These are phyloP conservation scores for Hypocryptadius cinnamomeus DNA, from an alignment of 2,113 vertebrate species.

Conservation along the genomic window DNA sequence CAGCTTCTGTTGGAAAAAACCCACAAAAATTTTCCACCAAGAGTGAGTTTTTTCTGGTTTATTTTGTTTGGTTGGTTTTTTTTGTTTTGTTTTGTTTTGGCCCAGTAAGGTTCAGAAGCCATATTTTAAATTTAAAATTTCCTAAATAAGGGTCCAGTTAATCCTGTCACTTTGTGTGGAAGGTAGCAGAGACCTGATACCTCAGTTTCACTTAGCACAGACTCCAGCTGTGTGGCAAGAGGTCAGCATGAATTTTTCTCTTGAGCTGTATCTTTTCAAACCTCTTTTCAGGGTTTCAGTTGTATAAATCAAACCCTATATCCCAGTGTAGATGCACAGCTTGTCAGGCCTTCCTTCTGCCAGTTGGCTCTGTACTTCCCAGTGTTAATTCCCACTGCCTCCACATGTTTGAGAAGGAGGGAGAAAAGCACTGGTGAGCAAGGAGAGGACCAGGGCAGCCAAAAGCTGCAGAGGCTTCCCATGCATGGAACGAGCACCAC, in stretches of 20 bases:
- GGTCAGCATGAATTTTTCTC: not conserved
- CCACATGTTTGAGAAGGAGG: not conserved
- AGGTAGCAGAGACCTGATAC: not conserved
- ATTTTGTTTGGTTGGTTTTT: not conserved
- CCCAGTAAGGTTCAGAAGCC: not conserved
- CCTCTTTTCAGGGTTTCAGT: not conserved
- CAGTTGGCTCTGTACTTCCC: not conserved
- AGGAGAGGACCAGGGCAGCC: rapidly evolving
- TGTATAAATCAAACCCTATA: not conserved
- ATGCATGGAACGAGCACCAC: not conserved
- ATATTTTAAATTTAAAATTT: not conserved
- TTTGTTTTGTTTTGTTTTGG: not conserved
- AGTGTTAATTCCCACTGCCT: not conserved
- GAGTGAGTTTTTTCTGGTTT: not conserved
- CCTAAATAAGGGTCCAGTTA: not conserved
- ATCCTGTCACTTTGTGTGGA: not conserved
- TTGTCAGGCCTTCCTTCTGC: not conserved
- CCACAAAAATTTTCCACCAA: not conserved
- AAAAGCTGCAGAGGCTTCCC: not conserved
- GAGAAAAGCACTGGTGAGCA: not conserved
- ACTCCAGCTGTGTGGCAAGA: not conserved
- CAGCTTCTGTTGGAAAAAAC: constrained; percentile 6
- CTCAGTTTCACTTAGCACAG: not conserved
- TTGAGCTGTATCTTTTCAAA: not conserved
- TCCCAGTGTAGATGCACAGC: not conserved